Evolutionary conservation across 2,888 invertebrate genomes (phyloP).

Genomic region (Ectemnius cavifrons): DNA sequence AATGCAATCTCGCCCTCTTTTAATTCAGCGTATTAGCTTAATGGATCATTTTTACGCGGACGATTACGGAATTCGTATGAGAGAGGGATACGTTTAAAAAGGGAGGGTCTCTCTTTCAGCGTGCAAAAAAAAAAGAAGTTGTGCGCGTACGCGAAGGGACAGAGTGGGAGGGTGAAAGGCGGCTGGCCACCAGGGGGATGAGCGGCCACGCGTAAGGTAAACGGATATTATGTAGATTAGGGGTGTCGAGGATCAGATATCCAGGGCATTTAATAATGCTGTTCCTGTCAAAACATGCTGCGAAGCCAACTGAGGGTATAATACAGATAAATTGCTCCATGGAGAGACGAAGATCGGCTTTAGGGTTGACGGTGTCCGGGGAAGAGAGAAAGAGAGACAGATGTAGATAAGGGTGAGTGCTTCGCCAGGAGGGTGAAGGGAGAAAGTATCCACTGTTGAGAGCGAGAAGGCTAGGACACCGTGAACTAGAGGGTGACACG

Average conservation of each 20-base stretch:
- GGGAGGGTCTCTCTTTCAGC: conserved; percentile 35
- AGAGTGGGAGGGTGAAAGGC: conserved; percentile 40
- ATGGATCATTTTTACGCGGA: conserved; percentile 3
- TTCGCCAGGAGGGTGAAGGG: conserved; percentile 27
- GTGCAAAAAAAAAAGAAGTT: conserved; percentile 5
- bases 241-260: conserved; percentile 77
- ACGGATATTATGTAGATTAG: conserved; percentile 77
- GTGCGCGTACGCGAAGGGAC: not conserved
- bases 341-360: conserved; percentile 53
- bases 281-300: conserved; percentile 78
- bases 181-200: conserved; percentile 51
- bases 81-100: conserved; percentile 30
- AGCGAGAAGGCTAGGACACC: conserved; percentile 16
- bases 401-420: conserved; percentile 7
- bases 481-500: conserved; percentile 14
- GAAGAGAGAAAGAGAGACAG: conserved; percentile 23
- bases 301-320: conserved; percentile 76
- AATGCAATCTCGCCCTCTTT: not conserved
- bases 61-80: conserved; percentile 3
- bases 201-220: conserved; percentile 71
- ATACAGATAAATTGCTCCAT: conserved; percentile 77
- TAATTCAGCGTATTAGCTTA: not conserved
- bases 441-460: not conserved
- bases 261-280: conserved; percentile 77
- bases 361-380: conserved; percentile 21